Base-by-base conservation (phyloP, 2,888 invertebrate genomes). In the Petrolisthes cinctipes region DNA sequence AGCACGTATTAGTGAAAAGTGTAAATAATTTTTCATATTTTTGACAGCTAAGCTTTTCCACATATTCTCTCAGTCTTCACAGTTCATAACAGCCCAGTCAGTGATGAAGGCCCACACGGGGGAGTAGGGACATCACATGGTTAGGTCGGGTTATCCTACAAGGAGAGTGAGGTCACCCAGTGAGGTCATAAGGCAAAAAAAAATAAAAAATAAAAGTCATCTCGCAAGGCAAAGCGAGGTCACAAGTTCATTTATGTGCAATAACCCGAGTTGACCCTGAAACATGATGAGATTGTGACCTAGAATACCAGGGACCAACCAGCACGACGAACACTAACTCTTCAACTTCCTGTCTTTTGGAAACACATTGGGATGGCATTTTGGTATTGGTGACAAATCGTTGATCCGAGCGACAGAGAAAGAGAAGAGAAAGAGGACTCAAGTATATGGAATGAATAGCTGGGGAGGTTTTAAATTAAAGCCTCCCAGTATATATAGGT, bases 301-400 rank as follows among this genome's bases (percentile, higher is more conserved):
- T 71, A 20, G 20, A 71, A 4, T 71, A 17, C 71, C 20, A n/a
- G 71, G 71, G 71, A 71, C 71, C 71, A 71, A 71, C 9, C 9
- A 17, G 71, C 14, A 71, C 6, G 71, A 6, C 71, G 14, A 20
- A 71, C n/a, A 6, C 6, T 6, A n/a, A 71, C 71, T 71, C 71
- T 71, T 71, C 6, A n/a, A n/a, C 14, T n/a, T 20, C 6, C 20
- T n/a, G 61, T 11, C 71, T 71, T 71, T 71, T n/a, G 20, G 71
- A 71, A 71, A 71, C 71, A 71, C 71, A 71, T 71, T 71, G 71
- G 71, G 17, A 61, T 61, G 61, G 61, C 9, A 61, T 61, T 9
- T 14, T 61, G 61, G 61, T 14, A 3, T 14, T 61, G 61, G 17
- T 9, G 61, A 61, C 61, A 17, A 61, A 17, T 14, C 17, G 61